A percentile compares a stretch with the other conserved stretches of the same genome.
These are phyloP conservation scores for Ips typographus DNA, from an alignment of 1,140 invertebrate genomes.

Conservation along the genomic window DNA sequence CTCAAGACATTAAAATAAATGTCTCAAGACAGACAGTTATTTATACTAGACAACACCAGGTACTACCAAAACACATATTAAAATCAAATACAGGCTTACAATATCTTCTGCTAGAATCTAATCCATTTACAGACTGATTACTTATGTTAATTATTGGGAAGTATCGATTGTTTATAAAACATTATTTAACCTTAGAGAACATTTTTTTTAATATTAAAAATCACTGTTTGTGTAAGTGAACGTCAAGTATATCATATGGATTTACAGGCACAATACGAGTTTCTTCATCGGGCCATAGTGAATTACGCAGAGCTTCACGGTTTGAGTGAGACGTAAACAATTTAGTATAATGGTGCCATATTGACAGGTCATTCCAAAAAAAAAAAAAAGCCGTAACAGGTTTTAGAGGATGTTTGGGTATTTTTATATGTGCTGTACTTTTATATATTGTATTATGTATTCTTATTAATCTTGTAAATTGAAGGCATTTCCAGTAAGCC, in stretches of 20 bases:
- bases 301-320: constrained; percentile 88
- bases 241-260: no score
- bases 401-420: constrained; percentile 40
- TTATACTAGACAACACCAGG: no score
- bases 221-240: no score
- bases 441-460: constrained; percentile 36
- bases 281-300: constrained; percentile 84
- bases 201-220: no score
- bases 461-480: constrained; percentile 36
- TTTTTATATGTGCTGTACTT: constrained; percentile 42
- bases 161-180: no score
- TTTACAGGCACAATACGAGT: constrained; percentile 85
- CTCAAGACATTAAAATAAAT: no score
- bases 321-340: constrained; percentile 53
- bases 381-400: constrained; percentile 34
- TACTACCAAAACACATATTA: no score
- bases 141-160: no score
- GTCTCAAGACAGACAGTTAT: no score
- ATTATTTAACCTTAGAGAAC: no score
- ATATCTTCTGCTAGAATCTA: background rate
- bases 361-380: constrained; percentile 40
- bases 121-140: background rate
- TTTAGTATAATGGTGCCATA: constrained; percentile 35
- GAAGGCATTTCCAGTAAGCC: constrained; percentile 39
- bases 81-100: no score